Evolutionary conservation across 2,113 vertebrate genomes (phyloP).

Genomic region (Calidris pygmaea): DNA sequence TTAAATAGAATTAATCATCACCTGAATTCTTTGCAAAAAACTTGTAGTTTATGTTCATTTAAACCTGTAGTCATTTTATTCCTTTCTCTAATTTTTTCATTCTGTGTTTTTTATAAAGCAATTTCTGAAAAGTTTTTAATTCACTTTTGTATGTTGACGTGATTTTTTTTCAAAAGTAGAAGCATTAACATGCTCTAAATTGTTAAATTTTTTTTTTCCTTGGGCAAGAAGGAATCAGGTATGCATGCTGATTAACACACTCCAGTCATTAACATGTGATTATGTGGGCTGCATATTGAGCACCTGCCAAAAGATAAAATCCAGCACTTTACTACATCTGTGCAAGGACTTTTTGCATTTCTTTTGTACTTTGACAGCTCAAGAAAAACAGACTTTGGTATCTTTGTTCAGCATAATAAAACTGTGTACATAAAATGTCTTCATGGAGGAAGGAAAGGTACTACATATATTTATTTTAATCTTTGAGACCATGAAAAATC

Average conservation of each 20-base stretch:
- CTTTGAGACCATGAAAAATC: conserved; percentile 50
- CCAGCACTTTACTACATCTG: conserved; percentile 80
- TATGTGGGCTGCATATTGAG: conserved; percentile 89
- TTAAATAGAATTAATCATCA: conserved; percentile 22
- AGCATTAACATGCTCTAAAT: conserved; percentile 64
- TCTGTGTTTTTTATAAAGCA: conserved; percentile 18
- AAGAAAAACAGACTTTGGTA: conserved; percentile 59
- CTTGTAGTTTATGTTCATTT: background rate
- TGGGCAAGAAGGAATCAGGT: conserved; percentile 77
- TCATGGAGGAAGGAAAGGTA: conserved; percentile 42
- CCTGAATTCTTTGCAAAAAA: background rate
- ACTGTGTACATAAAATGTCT: conserved; percentile 61
- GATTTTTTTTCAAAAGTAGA: conserved; percentile 66
- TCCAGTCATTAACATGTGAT: conserved; percentile 86
- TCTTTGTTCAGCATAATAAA: conserved; percentile 69
- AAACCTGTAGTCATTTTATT: background rate
- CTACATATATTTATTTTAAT: conserved; percentile 63
- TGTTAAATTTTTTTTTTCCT: conserved; percentile 61
- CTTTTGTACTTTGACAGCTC: conserved; percentile 76
- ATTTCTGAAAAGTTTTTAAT: conserved; percentile 38
- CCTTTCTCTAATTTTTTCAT: background rate
- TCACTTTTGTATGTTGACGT: conserved; percentile 35
- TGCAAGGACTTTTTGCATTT: conserved; percentile 80
- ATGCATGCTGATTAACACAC: conserved; percentile 87
- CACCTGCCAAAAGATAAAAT: conserved; percentile 88